phyloP scores from a whole-genome alignment of 2,797 vertebrate genomes.

The Acomys russatus region DNA sequence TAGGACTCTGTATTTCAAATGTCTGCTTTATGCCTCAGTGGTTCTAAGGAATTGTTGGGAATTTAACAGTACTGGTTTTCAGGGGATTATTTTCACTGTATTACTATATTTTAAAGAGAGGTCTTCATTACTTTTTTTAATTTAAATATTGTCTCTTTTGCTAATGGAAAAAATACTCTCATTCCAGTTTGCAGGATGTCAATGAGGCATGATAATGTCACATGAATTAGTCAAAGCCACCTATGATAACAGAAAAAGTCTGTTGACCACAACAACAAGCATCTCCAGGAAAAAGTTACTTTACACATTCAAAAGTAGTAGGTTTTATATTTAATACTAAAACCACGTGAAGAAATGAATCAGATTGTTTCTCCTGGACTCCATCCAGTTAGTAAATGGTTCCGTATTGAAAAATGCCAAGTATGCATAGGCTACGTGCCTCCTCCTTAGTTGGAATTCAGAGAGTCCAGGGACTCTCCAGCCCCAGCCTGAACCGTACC shows the following conservation, averaged over 20 bases:
- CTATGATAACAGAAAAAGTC: conserved; percentile 22
- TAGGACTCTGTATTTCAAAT: conserved; percentile 23
- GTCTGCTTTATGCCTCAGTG: not conserved
- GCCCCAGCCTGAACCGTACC: not conserved
- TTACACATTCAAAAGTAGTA: not conserved
- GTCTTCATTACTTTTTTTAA: not conserved
- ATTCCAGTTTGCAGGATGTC: not conserved
- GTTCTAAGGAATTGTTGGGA: conserved; percentile 23
- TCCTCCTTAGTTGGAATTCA: conserved; percentile 36
- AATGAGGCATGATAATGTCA: conserved; percentile 30
- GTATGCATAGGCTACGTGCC: not conserved
- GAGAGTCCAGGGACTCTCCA: not conserved
- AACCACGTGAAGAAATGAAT: not conserved
- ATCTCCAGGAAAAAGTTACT: conserved; percentile 27
- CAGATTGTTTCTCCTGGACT: not conserved
- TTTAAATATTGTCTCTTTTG: conserved; percentile 26
- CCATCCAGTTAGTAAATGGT: conserved; percentile 26
- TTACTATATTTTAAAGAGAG: conserved; percentile 30
- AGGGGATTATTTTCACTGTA: not conserved
- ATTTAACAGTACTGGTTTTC: not conserved
- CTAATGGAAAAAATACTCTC: not conserved
- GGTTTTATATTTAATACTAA: conserved; percentile 58
- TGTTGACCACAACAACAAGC: not conserved
- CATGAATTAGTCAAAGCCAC: not conserved
- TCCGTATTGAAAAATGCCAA: not conserved